Evolutionary conservation across 2,797 vertebrate species (phyloP).

Genomic region (Enteromius anoplus): DNA sequence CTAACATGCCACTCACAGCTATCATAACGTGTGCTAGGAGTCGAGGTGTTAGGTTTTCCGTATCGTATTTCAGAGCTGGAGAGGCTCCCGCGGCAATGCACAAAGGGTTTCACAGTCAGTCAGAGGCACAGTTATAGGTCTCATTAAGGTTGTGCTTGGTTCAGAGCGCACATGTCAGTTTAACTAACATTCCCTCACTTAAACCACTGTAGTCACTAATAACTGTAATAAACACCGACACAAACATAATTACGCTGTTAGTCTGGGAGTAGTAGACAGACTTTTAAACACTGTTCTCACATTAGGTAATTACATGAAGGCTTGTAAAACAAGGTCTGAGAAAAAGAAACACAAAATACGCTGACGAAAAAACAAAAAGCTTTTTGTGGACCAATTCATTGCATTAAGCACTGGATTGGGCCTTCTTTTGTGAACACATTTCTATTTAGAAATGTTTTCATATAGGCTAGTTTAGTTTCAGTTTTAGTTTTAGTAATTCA

Average conservation of each 20-base stretch:
- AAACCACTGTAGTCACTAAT: slow-evolving; percentile 37
- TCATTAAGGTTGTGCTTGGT: slow-evolving; percentile 18
- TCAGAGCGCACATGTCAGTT: slow-evolving; percentile 1
- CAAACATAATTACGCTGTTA: slow-evolving; percentile 43
- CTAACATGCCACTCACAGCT: slow-evolving; percentile 29
- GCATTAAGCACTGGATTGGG: slow-evolving; percentile 10
- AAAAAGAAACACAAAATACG: slow-evolving; percentile 10
- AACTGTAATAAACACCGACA: slow-evolving; percentile 35
- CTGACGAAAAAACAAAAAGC: not conserved
- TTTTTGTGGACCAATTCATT: slow-evolving; percentile 39
- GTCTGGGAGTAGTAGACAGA: slow-evolving; percentile 20
- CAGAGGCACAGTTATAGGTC: not conserved
- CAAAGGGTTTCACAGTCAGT: slow-evolving; percentile 26
- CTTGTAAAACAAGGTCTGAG: slow-evolving; percentile 15
- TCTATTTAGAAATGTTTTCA: no score
- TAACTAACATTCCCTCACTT: slow-evolving; percentile 24
- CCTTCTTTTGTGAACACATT: no score
- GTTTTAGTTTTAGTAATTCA: no score
- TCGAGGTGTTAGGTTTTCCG: slow-evolving; percentile 23
- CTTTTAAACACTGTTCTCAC: slow-evolving; percentile 38
- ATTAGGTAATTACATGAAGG: slow-evolving; percentile 37
- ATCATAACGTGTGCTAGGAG: slow-evolving; percentile 31
- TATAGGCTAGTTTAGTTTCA: no score
- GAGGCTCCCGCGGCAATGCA: slow-evolving; percentile 15
- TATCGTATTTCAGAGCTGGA: slow-evolving; percentile 22